phyloP scores from a whole-genome alignment of 2,113 vertebrate species.

The Hippolais icterina region DNA sequence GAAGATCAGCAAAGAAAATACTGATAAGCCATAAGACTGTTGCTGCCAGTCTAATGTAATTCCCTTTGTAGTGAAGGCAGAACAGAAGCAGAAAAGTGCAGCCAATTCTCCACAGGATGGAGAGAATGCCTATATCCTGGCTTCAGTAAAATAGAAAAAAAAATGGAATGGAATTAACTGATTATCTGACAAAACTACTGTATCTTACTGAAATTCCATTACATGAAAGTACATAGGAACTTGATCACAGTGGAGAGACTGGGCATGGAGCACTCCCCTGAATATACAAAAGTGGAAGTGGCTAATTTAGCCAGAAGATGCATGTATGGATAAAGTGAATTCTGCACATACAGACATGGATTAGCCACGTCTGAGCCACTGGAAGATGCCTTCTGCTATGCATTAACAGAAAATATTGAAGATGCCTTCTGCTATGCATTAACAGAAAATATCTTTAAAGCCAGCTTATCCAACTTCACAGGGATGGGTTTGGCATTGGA shows the following conservation, averaged over 20 bases:
- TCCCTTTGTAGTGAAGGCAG: conserved; percentile 5
- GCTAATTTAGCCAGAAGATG: neutral
- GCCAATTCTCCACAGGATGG: neutral
- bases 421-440: neutral
- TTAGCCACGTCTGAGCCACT: neutral
- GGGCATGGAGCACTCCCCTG: neutral
- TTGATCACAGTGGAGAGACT: neutral
- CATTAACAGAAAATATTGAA: neutral
- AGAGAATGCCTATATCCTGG: neutral
- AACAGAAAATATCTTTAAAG: neutral
- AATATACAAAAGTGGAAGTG: neutral
- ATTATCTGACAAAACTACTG: neutral
- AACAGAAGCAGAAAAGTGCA: conserved; percentile 6
- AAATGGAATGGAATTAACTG: neutral
- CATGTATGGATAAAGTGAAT: neutral
- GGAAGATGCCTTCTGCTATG: neutral
- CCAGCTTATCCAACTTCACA: neutral
- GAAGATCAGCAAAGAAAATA: conserved; percentile 2
- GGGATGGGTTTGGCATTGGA: neutral
- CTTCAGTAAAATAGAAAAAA: neutral
- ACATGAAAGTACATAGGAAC: neutral
- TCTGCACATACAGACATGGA: neutral
- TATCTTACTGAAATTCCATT: neutral
- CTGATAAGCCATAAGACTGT: neutral
- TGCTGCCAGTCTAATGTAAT: conserved; percentile 10